phyloP scores from a whole-genome alignment of 2,888 invertebrate species.

The Chloroclysta siterata region DNA sequence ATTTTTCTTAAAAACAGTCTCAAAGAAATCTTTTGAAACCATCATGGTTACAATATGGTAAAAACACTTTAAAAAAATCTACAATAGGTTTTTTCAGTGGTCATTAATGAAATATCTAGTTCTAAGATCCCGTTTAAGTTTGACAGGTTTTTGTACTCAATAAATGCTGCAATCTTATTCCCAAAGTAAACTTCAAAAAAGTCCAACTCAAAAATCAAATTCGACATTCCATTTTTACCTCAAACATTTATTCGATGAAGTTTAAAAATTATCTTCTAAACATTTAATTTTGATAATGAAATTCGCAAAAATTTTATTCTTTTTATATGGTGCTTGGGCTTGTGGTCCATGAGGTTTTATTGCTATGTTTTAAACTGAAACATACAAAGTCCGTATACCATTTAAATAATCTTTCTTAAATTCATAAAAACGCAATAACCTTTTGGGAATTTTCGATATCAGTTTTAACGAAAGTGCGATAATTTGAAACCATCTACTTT shows the following conservation, averaged over 20 bases:
- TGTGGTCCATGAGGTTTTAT: slow-evolving; percentile 7
- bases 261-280: neutral
- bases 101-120: too few species aligned
- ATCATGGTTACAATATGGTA: too few species aligned
- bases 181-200: too few species aligned
- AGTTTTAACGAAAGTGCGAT: neutral
- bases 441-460: neutral
- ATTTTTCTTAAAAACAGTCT: too few species aligned
- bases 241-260: neutral
- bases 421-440: slow-evolving; percentile 4
- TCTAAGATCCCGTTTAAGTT: too few species aligned
- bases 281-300: slow-evolving; percentile 4
- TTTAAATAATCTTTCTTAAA: slow-evolving; percentile 10
- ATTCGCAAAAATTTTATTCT: neutral
- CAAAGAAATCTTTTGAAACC: too few species aligned
- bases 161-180: neutral
- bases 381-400: slow-evolving; percentile 6
- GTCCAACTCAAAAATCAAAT: neutral
- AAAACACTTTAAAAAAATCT: too few species aligned
- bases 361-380: slow-evolving; percentile 6
- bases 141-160: neutral
- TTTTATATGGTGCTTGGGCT: slow-evolving; percentile 16
- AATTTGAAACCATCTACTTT: neutral
- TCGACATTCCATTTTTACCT: neutral
- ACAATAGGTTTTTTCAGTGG: too few species aligned